Base-by-base conservation (phyloP, 2,113 vertebrate genomes). In the Bos javanicus region DNA sequence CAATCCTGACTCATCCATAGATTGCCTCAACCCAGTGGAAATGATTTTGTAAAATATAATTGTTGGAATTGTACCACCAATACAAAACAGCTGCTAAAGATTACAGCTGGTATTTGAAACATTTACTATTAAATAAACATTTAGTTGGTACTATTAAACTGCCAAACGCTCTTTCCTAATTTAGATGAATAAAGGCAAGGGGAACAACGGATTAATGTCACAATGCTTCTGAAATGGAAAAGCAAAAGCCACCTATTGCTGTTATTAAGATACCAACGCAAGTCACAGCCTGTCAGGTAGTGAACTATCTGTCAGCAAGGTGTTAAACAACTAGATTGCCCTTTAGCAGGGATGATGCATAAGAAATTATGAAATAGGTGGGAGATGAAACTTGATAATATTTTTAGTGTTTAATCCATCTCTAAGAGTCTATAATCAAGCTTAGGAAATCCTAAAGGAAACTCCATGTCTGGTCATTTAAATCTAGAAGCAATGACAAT, bases 91-190 rank as follows among this genome's bases (percentile, higher is more conserved):
- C 43, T 95, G 76, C 46, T 93, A 90, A 97, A 89, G 64, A 93
- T 87, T 90, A 97, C 15, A 82, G 52, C 76, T 95, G 59, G 78
- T 74, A n/a, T 93, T 97, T 92, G 46, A 19, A 81, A 90, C 28
- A 67, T 71, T 96, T 94, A 87, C 64, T 85, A 76, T 93, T 89
- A 93, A 95, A 90, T 87, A 89, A 96, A 94, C 6, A 93, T 16
- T 91, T 64, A 93, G 71, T 93, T 46, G 67, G 50, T 39, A 23
- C 39, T 52, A 82, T 94, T 71, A 94, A 87, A 83, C 67, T 97
- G 78, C 82, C 95, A 87, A 90, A 33, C 57, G 16, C 30, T 88
- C 74, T 91, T 21, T 95, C 62, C 89, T 90, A 88, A 87, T 56
- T 88, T 97, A 43, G 43, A 94, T 81, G 56, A 97, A 28, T 26